Conservation (phyloP, 2,797 vertebrate genomes). For the Mormyrops attenuatus region DNA sequence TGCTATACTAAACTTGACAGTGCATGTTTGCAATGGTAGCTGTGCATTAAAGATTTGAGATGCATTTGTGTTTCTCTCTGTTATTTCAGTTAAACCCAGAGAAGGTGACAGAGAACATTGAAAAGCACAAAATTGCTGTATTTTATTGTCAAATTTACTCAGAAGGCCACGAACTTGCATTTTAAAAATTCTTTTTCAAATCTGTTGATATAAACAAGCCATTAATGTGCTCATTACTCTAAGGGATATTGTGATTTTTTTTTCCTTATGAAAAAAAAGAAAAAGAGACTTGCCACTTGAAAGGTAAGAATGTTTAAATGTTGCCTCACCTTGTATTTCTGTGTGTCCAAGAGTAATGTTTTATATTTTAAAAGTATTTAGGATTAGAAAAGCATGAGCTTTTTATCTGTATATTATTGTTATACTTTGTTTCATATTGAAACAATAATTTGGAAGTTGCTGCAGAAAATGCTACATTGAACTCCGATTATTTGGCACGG, state of each 20-base stretch:
- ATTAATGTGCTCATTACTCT: not conserved
- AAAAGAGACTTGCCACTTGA: not conserved
- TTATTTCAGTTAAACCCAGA: not conserved
- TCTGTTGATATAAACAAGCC: not conserved
- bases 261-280: conserved; percentile 5
- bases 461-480: not conserved
- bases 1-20: not conserved
- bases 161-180: not conserved
- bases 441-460: not conserved
- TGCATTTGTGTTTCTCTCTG: not conserved
- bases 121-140: not conserved
- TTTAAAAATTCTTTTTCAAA: not conserved
- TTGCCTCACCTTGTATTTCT: not conserved
- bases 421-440: not conserved
- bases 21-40: not conserved
- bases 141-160: not conserved
- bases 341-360: not conserved
- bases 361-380: not conserved
- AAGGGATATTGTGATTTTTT: not conserved
- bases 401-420: not conserved
- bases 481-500: not conserved
- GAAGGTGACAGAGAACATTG: not conserved
- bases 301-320: conserved; percentile 10
- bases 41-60: not conserved
- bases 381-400: not conserved